Base-by-base conservation (phyloP, 2,888 invertebrate genomes). In the Eupithecia pulchellata region DNA sequence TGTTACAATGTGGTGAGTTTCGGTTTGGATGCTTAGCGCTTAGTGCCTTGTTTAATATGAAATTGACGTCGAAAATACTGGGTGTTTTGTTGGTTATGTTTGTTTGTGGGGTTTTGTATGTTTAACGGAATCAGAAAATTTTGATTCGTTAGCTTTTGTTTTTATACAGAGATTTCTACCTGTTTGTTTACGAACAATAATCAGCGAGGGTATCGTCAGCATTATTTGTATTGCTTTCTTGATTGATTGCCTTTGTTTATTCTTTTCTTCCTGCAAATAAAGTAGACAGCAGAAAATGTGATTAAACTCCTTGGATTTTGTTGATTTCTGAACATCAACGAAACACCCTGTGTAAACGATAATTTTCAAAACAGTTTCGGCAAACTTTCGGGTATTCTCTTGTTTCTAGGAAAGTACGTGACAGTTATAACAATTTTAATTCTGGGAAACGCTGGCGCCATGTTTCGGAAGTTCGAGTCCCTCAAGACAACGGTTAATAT, bases 381-480 rank as follows among this genome's bases (percentile, higher is more conserved):
- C 5, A 61, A 61, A 61, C 20, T 61, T 61, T 34, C 11, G 61
- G 32, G 61, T 32, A 60, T 61, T 61, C 20, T 34, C 34, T 68
- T 78, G 73, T 72, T 77, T 75, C 57, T 88, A 90, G 89, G 81
- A 75, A 82, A 80, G 78, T 84, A 84, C 83, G 84, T 86, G 84
- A 81, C 82, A 66, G 73, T 81, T 78, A 72, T 85, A 71, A 79
- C 84, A 82, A 79, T 82, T 73, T 78, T 87, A 74, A 79, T 80
- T 75, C 74, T 87, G 68, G 83, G 81, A 64, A 74, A 79, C 61
- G 80, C 79, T 67, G 82, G 83, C 64, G 87, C 87, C 71, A 89
- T 89, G 64, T 89, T 92, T 78, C 84, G 89, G 71, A 89, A 91
- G 81, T 91, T 88, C 77, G 90, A 91, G 78, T 77, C 87, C 69